Evolutionary conservation across 2,113 vertebrate genomes (phyloP), one percentile per base, ranked within the genome.

Genomic region (Ophiodon elongatus): DNA sequence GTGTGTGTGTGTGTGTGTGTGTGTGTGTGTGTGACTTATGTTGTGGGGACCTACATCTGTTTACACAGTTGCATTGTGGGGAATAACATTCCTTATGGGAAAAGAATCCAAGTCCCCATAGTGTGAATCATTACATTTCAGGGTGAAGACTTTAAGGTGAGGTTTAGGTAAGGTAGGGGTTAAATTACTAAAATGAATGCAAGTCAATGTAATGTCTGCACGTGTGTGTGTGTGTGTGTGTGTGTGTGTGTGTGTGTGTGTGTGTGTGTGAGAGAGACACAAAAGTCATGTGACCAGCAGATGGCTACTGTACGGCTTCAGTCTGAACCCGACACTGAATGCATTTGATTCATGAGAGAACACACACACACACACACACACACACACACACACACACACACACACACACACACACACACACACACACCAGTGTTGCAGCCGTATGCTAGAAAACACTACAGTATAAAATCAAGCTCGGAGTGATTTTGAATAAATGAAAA

Each of bases 201-300:
- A 56, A 56, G 3, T 56, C n/a, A 25, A 13, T 25, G 7, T 11
- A n/a, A 50, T 15, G 33, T 72, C 52, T 14, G 50, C 25, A 63
- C 25, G 21, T 37, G 77, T 35, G 56, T 62, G 62, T 33, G 39
- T 41, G n/a, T 54, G 75, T 47, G 62, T 47, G 31, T 59, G 43
- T 35, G 50, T 39, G 78, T 37, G 64, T 67, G 54, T 27, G 39
- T 43, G n/a, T 56, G 71, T 41, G 64, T 33, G 69, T 39, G 68
- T 35, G n/a, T 68, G 79, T 52, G 39, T 29, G 57, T 65, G 31
- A 35, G 37, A 10, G 47, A 6, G 37, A 80, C 17, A 76, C 25
- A 50, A 8, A 27, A 84, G 81, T 93, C 92, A 90, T 87, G 88
- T 89, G 92, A 92, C 66, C 91, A 78, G 83, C 92, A 94, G 89